Base-by-base conservation (phyloP, 2,888 invertebrate species). In the Bembecia ichneumoniformis region DNA sequence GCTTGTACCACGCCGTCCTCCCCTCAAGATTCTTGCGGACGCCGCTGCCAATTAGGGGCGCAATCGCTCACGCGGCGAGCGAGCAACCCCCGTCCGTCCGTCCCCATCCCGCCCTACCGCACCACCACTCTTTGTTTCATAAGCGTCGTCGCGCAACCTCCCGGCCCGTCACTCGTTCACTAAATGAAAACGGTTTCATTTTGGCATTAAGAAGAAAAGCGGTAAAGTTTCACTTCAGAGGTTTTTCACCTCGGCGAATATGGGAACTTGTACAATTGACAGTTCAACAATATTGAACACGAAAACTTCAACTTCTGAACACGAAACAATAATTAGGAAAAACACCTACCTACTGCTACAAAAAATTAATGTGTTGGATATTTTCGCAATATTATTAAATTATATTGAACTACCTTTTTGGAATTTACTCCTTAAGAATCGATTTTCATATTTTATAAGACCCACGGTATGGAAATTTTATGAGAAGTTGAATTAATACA, bases 21-120 rank as follows among this genome's bases (percentile, higher is more conserved):
- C 82, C 82, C 81, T 82, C 81, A 87, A 88, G 88, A 88, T 82
- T 88, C 87, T 86, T 82, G 87, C 86, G 87, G 80, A 84, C 86
- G 87, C 87, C 88, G 79, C 74, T 80, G 81, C 88, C 88, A 87
- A 88, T 88, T 88, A 88, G 83, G 83, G 77, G 75, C 80, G 83
- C 87, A 87, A 87, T 87, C 87, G 81, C 84, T 88, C 88, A 87
- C 77, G 79, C 82, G 82, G 82, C 77, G 74, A 74, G 77, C 60
- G 58, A 58, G 64, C 68, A 9, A 7, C 28, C 63, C 70, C 68
- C 64, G 59, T 60, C 64, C 62, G 47, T 48, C 49, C 49, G 46
- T 14, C 40, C 47, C 20, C 47, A 35, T 46, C 35, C 66, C 62
- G 60, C 51, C 58, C 57, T 61, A 50, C 61, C 50, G 52, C 36